Evolutionary conservation across 2,797 vertebrate species (phyloP).

Genomic region (Tokudaia muenninki): DNA sequence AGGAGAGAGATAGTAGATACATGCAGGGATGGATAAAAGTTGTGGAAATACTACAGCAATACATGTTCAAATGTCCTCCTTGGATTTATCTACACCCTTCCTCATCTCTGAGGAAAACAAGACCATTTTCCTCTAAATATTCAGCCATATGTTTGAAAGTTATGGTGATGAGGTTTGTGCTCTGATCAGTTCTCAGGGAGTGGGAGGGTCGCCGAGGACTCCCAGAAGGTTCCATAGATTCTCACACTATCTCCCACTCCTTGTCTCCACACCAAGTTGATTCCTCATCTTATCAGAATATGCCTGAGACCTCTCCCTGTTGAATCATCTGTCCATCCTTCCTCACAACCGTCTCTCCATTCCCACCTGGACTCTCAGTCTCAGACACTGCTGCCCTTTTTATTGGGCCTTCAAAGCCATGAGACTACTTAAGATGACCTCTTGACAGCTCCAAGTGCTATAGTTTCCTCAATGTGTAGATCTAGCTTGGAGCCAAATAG

Average conservation of each 20-base stretch:
- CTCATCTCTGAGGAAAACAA: not conserved
- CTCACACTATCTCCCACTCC: rapidly evolving
- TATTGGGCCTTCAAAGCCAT: no score
- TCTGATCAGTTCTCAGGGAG: not conserved
- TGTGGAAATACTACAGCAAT: not conserved
- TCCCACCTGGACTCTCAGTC: not conserved
- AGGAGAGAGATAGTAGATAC: not conserved
- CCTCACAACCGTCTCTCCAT: rapidly evolving
- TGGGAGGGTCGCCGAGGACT: rapidly evolving
- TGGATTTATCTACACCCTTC: not conserved
- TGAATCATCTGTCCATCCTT: no score
- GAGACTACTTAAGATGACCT: not conserved
- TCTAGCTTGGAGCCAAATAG: not conserved
- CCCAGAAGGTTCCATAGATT: not conserved
- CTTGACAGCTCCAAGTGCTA: rapidly evolving
- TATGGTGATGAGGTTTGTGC: rapidly evolving
- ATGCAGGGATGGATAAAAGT: not conserved
- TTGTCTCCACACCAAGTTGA: not conserved
- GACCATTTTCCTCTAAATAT: not conserved
- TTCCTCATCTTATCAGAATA: rapidly evolving
- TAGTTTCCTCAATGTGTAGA: rapidly evolving
- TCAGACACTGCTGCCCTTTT: not conserved
- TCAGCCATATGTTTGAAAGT: not conserved
- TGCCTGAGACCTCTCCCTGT: not conserved
- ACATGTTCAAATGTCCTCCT: not conserved